Conservation (phyloP, 2,113 vertebrate species). For the Orycteropus afer region DNA sequence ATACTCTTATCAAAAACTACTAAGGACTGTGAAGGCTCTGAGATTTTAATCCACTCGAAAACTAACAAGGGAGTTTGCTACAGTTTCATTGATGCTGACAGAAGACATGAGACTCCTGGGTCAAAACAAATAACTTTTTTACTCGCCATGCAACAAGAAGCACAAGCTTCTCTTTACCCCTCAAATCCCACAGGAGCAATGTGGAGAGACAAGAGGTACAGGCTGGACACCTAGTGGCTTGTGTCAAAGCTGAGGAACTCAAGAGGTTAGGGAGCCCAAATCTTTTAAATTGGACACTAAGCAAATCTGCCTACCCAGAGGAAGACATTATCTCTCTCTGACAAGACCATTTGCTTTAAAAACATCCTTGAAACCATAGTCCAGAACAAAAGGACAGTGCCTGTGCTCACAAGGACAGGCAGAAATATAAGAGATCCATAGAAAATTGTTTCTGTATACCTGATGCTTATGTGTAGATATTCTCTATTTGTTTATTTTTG, state of each 20-base stretch:
- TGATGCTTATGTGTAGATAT: background rate
- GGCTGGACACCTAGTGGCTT: background rate
- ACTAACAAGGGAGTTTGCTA: background rate
- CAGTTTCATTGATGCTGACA: background rate
- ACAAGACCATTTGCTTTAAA: background rate
- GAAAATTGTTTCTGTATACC: background rate
- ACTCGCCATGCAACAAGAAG: background rate
- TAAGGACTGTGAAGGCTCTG: background rate
- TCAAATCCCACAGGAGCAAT: background rate
- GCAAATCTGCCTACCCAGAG: background rate
- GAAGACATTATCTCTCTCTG: background rate
- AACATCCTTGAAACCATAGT: constrained; percentile 10
- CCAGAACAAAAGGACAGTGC: background rate
- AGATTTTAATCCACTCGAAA: background rate
- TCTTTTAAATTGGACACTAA: background rate
- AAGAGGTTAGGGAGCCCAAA: background rate
- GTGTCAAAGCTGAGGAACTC: background rate
- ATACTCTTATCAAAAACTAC: background rate
- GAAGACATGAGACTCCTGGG: too few species aligned
- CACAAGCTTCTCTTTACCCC: background rate
- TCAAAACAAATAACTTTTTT: background rate
- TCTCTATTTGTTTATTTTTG: background rate
- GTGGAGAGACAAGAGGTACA: background rate
- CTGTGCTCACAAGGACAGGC: background rate
- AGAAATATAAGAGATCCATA: background rate